Percentiles rank a stretch among this genome's conserved stretches.
These are phyloP conservation scores for Coleophora flavipennella DNA, from an alignment of 2,888 invertebrate genomes.

Conservation along the genomic window DNA sequence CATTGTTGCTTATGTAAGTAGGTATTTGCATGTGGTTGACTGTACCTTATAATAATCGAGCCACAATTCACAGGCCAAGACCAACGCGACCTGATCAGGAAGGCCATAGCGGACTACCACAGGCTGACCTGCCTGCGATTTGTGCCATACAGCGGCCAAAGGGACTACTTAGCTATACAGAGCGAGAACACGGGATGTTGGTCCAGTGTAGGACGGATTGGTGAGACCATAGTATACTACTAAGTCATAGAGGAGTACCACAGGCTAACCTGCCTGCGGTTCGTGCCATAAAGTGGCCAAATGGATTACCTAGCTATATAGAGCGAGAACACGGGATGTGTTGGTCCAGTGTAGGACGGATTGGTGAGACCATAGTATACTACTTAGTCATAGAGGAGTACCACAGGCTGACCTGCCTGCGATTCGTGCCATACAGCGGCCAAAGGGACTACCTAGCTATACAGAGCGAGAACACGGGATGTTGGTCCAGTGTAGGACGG, in stretches of 20 bases:
- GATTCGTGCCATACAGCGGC: conserved; percentile 76
- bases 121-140: conserved; percentile 83
- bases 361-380: too few relatives aligned
- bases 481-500: conserved; percentile 86
- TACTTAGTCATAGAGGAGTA: conserved; percentile 83
- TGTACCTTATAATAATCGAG: too few relatives aligned
- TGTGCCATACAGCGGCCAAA: conserved; percentile 75
- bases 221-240: too few relatives aligned
- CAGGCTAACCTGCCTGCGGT: conserved; percentile 81
- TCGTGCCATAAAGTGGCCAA: conserved; percentile 77
- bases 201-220: conserved; percentile 84
- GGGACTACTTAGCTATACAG: conserved; percentile 79
- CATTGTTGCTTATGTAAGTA: too few relatives aligned
- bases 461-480: conserved; percentile 79
- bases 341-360: conserved; percentile 85
- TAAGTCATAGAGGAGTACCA: conserved; percentile 84
- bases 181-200: conserved; percentile 84
- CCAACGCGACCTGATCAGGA: conserved; percentile 75
- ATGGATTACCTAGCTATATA: conserved; percentile 79
- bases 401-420: conserved; percentile 82
- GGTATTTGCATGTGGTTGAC: too few relatives aligned
- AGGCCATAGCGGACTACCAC: conserved; percentile 83
- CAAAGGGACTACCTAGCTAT: conserved; percentile 81
- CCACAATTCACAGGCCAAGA: conserved; percentile 49
- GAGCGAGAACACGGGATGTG: conserved; percentile 81